These are phyloP conservation scores for Sinocyclocheilus rhinocerous DNA, from an alignment of 2,113 vertebrate genomes.

Conservation along the genomic window DNA sequence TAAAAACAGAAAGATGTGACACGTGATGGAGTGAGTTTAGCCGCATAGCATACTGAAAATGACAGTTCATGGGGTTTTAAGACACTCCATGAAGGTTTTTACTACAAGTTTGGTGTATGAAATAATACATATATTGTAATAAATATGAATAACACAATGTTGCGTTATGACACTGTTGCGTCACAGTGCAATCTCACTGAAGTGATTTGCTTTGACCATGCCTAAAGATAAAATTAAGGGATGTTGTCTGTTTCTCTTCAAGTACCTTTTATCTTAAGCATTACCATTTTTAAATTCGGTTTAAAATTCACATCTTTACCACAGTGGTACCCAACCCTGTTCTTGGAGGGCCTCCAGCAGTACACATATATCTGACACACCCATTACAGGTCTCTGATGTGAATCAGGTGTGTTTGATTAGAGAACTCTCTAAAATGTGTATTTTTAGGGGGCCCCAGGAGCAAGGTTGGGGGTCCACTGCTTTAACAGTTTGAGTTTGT, in stretches of 20 bases:
- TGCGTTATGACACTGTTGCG: background rate
- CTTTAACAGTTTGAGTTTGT: background rate
- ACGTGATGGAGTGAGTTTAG: conserved; percentile 22
- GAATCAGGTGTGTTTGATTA: background rate
- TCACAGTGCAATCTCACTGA: background rate
- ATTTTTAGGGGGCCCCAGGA: background rate
- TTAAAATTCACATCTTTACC: background rate
- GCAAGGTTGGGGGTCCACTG: too few species aligned
- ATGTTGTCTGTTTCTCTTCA: background rate
- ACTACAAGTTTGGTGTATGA: background rate
- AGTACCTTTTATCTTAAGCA: background rate
- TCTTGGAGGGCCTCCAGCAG: background rate
- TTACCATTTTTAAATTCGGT: background rate
- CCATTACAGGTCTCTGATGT: conserved; percentile 5
- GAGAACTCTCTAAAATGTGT: background rate
- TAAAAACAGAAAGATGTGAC: background rate
- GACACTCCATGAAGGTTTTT: background rate
- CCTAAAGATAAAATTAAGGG: background rate
- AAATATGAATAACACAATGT: background rate
- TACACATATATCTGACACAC: conserved; percentile 3
- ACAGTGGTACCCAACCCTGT: background rate
- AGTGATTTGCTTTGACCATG: background rate
- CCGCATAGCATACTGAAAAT: conserved; percentile 2
- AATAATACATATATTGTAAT: background rate
- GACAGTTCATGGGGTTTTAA: background rate